Evolutionary conservation across 2,797 vertebrate genomes (phyloP).

Genomic region (Staurois parvus): DNA sequence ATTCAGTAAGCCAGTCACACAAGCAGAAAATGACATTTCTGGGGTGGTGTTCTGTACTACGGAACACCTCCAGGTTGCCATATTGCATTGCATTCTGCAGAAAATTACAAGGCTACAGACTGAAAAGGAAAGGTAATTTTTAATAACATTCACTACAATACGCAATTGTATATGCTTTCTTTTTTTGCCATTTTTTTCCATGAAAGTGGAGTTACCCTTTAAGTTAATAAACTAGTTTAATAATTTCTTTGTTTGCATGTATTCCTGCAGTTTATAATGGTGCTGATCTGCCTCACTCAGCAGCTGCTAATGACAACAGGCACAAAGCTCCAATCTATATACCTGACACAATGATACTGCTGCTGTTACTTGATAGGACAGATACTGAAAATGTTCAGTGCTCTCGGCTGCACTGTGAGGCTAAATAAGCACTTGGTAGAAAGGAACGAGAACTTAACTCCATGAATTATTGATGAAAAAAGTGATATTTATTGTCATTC

Average conservation of each 20-base stretch:
- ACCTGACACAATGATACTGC: conserved; percentile 20
- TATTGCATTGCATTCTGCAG: too few species aligned
- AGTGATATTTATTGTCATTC: conserved; percentile 51
- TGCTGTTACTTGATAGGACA: conserved; percentile 40
- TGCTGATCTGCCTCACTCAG: background rate
- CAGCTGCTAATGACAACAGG: background rate
- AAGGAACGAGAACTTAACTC: conserved; percentile 37
- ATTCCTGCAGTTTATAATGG: background rate
- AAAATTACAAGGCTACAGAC: too few species aligned
- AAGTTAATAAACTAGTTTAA: background rate
- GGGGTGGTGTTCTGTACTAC: too few species aligned
- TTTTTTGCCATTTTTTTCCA: too few species aligned
- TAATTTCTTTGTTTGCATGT: background rate
- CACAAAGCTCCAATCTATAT: conserved; percentile 21
- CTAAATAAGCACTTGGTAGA: conserved; percentile 11
- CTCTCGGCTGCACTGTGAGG: conserved; percentile 9
- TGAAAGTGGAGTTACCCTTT: background rate
- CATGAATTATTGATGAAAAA: conserved; percentile 49
- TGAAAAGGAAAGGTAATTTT: too few species aligned
- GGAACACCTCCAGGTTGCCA: too few species aligned
- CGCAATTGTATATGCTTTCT: too few species aligned
- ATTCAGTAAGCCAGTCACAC: too few species aligned
- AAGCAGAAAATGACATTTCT: too few species aligned
- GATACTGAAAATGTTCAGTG: conserved; percentile 26
- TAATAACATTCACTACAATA: too few species aligned